Conservation (phyloP, 2,888 invertebrate genomes). For the Clistopyga incitator region DNA sequence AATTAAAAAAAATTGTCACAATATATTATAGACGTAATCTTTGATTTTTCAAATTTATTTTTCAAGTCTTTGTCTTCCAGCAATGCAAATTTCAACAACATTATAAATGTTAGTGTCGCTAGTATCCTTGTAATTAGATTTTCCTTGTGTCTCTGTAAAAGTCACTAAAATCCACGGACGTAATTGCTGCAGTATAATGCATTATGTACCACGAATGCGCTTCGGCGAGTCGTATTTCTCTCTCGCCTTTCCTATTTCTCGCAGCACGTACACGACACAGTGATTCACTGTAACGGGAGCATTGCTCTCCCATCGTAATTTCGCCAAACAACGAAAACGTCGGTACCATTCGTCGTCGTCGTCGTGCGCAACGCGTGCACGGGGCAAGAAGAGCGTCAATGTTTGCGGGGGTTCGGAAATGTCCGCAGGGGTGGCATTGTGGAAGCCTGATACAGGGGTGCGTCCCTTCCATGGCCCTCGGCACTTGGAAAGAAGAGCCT, state of each 20-base stretch:
- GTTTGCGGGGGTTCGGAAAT: conserved; percentile 61
- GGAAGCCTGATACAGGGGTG: conserved; percentile 51
- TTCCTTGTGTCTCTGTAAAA: neutral
- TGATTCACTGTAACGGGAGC: conserved; percentile 61
- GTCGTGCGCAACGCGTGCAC: conserved; percentile 15
- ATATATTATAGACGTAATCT: too few relatives aligned
- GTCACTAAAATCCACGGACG: neutral
- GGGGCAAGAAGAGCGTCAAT: conserved; percentile 49
- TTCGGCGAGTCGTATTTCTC: conserved; percentile 21
- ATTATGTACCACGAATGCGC: conserved; percentile 6
- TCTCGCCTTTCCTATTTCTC: neutral
- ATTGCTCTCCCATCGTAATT: conserved; percentile 56
- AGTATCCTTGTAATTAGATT: neutral
- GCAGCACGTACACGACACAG: neutral
- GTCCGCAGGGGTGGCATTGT: conserved; percentile 63
- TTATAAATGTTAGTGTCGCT: neutral
- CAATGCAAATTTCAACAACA: too few relatives aligned
- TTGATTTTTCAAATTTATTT: too few relatives aligned
- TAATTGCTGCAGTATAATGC: conserved; percentile 16
- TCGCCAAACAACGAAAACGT: conserved; percentile 65
- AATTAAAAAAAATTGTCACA: too few relatives aligned
- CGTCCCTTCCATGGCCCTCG: conserved; percentile 34
- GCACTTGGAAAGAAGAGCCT: conserved; percentile 48
- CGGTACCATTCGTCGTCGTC: conserved; percentile 40
- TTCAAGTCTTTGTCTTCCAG: too few relatives aligned